phyloP scores from a whole-genome alignment of 2,113 vertebrate species.

The Deroptyus accipitrinus region DNA sequence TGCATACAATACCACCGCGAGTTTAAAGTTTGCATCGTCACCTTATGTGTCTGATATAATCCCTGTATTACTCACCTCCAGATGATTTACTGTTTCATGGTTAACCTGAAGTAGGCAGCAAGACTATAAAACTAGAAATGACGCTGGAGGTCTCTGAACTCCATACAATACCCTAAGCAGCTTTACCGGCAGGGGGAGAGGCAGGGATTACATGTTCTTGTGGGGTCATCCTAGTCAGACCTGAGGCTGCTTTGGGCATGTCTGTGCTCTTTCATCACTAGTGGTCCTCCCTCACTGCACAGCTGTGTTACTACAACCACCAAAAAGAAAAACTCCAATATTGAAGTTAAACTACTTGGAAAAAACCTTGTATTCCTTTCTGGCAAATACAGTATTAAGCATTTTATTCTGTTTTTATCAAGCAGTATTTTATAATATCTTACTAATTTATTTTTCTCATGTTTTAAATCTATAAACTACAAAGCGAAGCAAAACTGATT shows the following conservation, averaged over 20 bases:
- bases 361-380: not conserved
- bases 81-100: not conserved
- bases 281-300: not conserved
- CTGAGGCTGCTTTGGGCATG: not conserved
- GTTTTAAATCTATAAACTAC: not conserved
- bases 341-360: not conserved
- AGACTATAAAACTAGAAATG: not conserved
- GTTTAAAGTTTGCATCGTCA: not conserved
- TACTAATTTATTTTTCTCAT: not conserved
- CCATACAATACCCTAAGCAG: not conserved
- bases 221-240: not conserved
- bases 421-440: not conserved
- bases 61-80: not conserved
- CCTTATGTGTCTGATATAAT: not conserved
- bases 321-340: not conserved
- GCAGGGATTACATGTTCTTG: accelerated
- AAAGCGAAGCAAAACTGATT: not conserved
- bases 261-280: not conserved
- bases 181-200: not conserved
- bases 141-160: not conserved
- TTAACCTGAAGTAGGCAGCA: not conserved
- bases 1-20: accelerated
- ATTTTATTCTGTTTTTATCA: not conserved
- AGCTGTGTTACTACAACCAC: not conserved
- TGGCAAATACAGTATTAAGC: conserved; percentile 37